phyloP scores from a whole-genome alignment of 2,797 vertebrate genomes.

The Anniella stebbinsi region DNA sequence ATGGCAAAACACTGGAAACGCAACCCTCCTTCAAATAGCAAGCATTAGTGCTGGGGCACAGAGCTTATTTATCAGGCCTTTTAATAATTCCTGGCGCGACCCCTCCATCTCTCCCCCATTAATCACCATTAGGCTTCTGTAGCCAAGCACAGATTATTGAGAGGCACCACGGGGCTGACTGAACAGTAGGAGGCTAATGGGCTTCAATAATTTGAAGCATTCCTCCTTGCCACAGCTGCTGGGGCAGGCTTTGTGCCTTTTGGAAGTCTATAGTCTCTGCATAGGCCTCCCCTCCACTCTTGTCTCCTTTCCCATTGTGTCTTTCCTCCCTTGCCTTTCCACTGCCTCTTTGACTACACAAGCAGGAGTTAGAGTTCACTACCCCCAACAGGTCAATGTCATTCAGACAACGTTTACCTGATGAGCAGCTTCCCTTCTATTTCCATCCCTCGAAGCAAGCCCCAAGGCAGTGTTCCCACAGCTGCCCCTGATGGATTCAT shows the following conservation, averaged over 20 bases:
- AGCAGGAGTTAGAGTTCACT: not conserved
- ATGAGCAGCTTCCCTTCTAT: not conserved
- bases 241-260: not conserved
- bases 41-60: not conserved
- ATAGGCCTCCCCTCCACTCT: not conserved
- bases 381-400: not conserved
- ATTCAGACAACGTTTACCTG: not conserved
- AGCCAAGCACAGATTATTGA: constrained; percentile 14
- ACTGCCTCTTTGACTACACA: not conserved
- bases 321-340: constrained; percentile 1
- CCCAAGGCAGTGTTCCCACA: not conserved
- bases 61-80: constrained; percentile 44
- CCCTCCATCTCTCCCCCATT: constrained; percentile 18
- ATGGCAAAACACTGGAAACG: not conserved
- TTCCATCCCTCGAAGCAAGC: not conserved
- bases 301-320: not conserved
- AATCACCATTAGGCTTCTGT: constrained; percentile 29
- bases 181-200: constrained; percentile 20
- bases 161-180: constrained; percentile 12
- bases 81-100: constrained; percentile 41
- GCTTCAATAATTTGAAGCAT: constrained; percentile 13
- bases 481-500: not conserved
- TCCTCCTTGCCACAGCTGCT: not conserved
- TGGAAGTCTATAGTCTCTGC: not conserved
- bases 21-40: not conserved